Percentiles rank a stretch among this genome's conserved stretches.
phyloP scores from a whole-genome alignment of 1,140 invertebrate species.

The Drosophila funebris region DNA sequence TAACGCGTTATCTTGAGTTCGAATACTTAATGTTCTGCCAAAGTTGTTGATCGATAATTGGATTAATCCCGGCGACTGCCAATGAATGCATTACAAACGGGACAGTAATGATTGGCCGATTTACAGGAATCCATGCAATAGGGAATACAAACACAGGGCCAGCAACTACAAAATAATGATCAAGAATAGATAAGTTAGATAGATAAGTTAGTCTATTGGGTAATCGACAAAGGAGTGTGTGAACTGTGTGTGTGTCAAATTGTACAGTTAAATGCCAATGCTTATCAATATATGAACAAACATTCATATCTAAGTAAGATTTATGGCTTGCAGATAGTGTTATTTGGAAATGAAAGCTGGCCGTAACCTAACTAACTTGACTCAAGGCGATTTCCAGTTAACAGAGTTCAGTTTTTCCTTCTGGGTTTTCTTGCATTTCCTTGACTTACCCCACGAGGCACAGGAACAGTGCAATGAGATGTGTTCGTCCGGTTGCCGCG shows the following conservation, averaged over 20 bases:
- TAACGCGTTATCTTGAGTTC: background rate
- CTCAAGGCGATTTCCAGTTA: conserved; percentile 17
- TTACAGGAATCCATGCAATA: conserved; percentile 87
- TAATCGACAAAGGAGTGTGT: background rate
- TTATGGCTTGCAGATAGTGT: conserved; percentile 3
- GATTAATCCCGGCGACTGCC: conserved; percentile 83
- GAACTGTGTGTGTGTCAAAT: background rate
- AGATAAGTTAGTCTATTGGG: too few relatives aligned
- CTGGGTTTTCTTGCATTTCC: too few relatives aligned
- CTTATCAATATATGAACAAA: background rate
- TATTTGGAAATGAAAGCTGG: background rate
- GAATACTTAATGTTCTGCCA: background rate
- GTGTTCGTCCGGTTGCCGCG: conserved; percentile 85
- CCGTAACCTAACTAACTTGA: background rate
- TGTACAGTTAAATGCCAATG: background rate
- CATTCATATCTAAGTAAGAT: background rate
- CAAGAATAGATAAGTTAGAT: background rate
- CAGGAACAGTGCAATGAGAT: conserved; percentile 85
- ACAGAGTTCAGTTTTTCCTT: too few relatives aligned
- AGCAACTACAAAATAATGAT: conserved; percentile 82
- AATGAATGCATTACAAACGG: conserved; percentile 86
- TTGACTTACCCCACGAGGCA: conserved; percentile 85
- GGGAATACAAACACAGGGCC: conserved; percentile 86
- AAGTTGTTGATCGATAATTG: background rate
- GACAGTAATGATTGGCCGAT: conserved; percentile 87